These are phyloP conservation scores for Terrapene triunguis DNA, from an alignment of 2,113 vertebrate genomes.

Conservation along the genomic window DNA sequence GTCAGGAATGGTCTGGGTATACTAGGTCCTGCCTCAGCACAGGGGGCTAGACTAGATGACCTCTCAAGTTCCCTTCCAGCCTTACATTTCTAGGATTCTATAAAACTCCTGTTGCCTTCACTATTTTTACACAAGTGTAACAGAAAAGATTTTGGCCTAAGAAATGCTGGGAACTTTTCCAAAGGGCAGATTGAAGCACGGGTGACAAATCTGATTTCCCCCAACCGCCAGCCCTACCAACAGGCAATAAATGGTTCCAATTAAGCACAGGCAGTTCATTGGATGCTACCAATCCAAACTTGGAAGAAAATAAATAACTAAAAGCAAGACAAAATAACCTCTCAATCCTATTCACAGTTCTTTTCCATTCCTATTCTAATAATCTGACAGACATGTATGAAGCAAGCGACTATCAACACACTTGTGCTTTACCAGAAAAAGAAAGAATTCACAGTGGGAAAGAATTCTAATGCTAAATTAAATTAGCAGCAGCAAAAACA, in stretches of 20 bases:
- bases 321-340: background rate
- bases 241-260: background rate
- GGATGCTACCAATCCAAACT: background rate
- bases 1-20: no score
- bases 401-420: fast-evolving
- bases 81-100: no score
- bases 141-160: conserved; percentile 52
- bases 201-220: background rate
- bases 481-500: background rate
- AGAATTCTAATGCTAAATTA: background rate
- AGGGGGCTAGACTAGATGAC: no score
- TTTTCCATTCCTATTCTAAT: background rate
- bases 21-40: no score
- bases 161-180: conserved; percentile 29
- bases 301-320: background rate
- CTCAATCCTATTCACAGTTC: background rate
- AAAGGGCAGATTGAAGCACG: conserved; percentile 22
- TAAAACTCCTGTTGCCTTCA: background rate
- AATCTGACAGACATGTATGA: background rate
- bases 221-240: background rate
- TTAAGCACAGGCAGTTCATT: background rate
- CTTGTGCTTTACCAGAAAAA: background rate
- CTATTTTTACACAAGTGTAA: background rate
- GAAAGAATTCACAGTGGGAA: background rate
- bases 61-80: no score